Percentiles rank a stretch among this genome's conserved stretches.
These are phyloP conservation scores for Hemichromis elongatus DNA, from an alignment of 2,113 vertebrate genomes.

Conservation along the genomic window DNA sequence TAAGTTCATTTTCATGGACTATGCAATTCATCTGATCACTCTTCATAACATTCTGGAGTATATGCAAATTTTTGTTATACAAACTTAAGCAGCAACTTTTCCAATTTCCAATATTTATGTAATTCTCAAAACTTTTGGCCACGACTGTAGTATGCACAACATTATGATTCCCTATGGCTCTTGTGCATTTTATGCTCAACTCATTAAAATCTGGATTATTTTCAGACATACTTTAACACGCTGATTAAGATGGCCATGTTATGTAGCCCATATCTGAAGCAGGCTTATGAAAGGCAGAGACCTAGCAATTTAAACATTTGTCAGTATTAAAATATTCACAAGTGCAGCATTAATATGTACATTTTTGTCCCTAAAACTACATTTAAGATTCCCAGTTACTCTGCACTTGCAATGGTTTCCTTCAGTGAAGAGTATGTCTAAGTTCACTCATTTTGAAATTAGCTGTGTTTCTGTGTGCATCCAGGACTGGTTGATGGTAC, in stretches of 20 bases:
- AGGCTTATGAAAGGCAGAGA: background rate
- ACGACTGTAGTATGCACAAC: background rate
- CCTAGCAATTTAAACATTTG: background rate
- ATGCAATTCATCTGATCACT: too few species aligned
- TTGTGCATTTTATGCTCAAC: background rate
- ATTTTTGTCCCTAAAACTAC: background rate
- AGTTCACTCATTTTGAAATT: background rate
- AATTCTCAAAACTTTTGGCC: too few species aligned
- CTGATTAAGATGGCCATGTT: background rate
- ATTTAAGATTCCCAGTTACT: background rate
- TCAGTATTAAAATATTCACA: background rate
- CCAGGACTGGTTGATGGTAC: constrained; percentile 80
- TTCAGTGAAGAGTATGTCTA: background rate
- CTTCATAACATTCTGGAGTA: too few species aligned
- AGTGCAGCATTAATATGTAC: background rate
- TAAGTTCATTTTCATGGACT: too few species aligned
- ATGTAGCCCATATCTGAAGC: background rate
- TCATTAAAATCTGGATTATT: background rate
- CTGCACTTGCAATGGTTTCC: background rate
- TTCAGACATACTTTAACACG: background rate
- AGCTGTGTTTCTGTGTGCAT: constrained; percentile 12
- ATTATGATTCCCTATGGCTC: background rate
- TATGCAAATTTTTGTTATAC: too few species aligned
- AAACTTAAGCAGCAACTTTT: too few species aligned
- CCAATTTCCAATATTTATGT: too few species aligned